Conservation (phyloP, 2,888 invertebrate genomes). For the Nephrocerus scutellatus region DNA sequence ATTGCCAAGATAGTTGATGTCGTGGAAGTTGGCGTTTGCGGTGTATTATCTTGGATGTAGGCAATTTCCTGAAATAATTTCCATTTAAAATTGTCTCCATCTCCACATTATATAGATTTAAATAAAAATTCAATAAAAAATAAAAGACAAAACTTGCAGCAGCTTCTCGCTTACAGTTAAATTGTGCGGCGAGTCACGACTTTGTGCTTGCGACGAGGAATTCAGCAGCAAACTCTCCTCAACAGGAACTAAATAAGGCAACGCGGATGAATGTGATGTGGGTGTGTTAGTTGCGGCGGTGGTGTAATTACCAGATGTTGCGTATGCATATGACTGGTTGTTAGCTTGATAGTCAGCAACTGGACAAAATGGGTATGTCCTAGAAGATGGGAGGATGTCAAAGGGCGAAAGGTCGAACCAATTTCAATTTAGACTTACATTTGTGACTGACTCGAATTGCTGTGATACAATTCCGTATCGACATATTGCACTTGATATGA, state of each 20-base stretch:
- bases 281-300: constrained; percentile 43
- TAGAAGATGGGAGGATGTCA: constrained; percentile 29
- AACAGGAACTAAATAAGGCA: constrained; percentile 63
- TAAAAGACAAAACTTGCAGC: background rate
- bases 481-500: constrained; percentile 69
- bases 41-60: constrained; percentile 45
- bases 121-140: background rate
- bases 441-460: constrained; percentile 55
- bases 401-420: background rate
- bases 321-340: constrained; percentile 60
- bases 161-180: constrained; percentile 62
- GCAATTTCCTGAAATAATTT: constrained; percentile 43
- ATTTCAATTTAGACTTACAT: constrained; percentile 48
- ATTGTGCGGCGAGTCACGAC: constrained; percentile 60
- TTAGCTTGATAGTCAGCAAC: constrained; percentile 56
- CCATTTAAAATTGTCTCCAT: no score
- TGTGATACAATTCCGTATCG: constrained; percentile 60
- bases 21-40: constrained; percentile 51
- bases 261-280: constrained; percentile 46
- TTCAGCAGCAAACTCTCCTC: constrained; percentile 59
- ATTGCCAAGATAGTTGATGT: constrained; percentile 57
- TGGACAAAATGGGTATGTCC: constrained; percentile 72
- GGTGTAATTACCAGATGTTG: constrained; percentile 53
- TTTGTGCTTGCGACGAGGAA: constrained; percentile 49
- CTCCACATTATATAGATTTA: no score